These are phyloP conservation scores for Acrossocheilus fasciatus DNA, from an alignment of 2,797 vertebrate species.

Conservation along the genomic window DNA sequence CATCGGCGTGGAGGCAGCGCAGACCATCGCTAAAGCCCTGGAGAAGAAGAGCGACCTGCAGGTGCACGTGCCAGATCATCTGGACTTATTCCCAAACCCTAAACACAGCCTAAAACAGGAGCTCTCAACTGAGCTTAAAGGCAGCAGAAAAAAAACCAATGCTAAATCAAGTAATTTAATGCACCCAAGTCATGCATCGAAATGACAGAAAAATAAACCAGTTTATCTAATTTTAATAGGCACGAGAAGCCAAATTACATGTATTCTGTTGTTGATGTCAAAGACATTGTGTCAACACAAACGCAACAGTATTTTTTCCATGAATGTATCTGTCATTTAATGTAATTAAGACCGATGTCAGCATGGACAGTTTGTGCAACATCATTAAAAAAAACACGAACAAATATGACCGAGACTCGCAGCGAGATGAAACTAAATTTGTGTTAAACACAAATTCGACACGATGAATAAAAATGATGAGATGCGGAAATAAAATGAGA, in stretches of 20 bases:
- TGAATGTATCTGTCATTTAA: background rate
- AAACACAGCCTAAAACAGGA: background rate
- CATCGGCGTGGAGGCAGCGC: constrained; percentile 91
- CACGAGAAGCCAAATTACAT: background rate
- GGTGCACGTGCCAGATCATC: constrained; percentile 72
- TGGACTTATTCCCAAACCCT: background rate
- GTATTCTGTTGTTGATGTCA: background rate
- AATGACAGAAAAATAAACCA: background rate
- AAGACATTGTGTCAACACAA: background rate
- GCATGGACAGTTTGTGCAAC: too few species aligned
- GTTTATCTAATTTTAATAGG: background rate
- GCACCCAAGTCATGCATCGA: background rate
- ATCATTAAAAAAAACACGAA: too few species aligned
- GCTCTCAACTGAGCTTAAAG: background rate
- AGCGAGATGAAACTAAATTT: too few species aligned
- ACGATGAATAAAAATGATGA: background rate
- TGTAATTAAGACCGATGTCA: background rate
- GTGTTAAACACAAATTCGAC: too few species aligned
- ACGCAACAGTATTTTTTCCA: background rate
- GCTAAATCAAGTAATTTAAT: background rate
- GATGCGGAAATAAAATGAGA: background rate
- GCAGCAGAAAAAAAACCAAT: background rate
- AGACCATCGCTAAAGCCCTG: constrained; percentile 92
- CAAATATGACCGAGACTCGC: too few species aligned
- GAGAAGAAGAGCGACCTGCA: constrained; percentile 90